phyloP scores from a whole-genome alignment of 92 coral and sea anemone genomes.

The Palythoa grandis region DNA sequence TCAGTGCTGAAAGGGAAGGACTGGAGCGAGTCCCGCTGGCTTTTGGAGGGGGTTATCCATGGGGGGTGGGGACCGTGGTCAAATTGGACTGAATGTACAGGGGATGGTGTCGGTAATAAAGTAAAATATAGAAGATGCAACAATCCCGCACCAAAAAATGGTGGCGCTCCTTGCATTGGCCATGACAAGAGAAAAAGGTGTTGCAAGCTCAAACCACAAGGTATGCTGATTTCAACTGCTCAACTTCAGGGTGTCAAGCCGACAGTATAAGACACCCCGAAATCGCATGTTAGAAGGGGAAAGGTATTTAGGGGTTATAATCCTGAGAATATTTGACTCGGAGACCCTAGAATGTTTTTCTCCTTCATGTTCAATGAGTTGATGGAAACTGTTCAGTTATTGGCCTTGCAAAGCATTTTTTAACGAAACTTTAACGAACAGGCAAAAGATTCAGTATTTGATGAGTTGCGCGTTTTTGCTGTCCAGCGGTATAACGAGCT shows the following conservation, averaged over 20 bases:
- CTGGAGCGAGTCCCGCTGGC: constrained; percentile 70
- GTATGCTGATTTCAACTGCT: constrained; percentile 32
- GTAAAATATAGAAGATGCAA: constrained; percentile 67
- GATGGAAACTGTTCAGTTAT: too few species aligned
- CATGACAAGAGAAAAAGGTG: constrained; percentile 46
- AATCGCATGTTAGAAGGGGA: too few species aligned
- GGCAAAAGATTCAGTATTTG: too few species aligned
- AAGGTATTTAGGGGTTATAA: too few species aligned
- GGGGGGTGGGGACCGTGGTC: constrained; percentile 93
- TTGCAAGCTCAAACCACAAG: constrained; percentile 64
- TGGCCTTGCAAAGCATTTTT: too few species aligned
- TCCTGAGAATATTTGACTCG: too few species aligned
- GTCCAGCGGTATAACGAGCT: too few species aligned
- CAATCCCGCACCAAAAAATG: constrained; percentile 80
- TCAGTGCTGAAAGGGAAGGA: constrained; percentile 51
- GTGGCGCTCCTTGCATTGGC: constrained; percentile 79
- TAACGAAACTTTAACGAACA: too few species aligned
- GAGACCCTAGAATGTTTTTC: too few species aligned
- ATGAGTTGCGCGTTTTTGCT: too few species aligned
- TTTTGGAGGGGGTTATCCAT: constrained; percentile 80
- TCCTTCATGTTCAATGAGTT: too few species aligned
- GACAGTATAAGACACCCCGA: not conserved
- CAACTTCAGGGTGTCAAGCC: not conserved
- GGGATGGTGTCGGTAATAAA: constrained; percentile 53
- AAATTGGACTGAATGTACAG: constrained; percentile 76